Conservation (phyloP, 1,140 invertebrate species). For the Ditylenchus dipsaci region DNA sequence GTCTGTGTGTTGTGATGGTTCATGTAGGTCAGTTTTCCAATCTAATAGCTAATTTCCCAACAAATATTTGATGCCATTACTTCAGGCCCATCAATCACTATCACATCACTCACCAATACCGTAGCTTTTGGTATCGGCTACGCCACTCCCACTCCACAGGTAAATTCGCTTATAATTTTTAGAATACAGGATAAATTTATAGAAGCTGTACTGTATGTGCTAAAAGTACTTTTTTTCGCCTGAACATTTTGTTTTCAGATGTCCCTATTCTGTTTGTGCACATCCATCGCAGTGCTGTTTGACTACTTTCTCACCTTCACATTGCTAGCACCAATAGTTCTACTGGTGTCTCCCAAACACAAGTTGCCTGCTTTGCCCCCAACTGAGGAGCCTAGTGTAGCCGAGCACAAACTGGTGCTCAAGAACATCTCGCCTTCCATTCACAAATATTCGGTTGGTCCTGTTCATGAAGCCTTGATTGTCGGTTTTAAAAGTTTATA, state of each 20-base stretch:
- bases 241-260: conserved; percentile 36
- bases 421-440: not conserved
- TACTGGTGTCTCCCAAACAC: conserved; percentile 16
- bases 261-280: conserved; percentile 55
- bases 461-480: no score
- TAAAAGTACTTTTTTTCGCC: not conserved
- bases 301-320: conserved; percentile 58
- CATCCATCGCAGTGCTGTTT: conserved; percentile 51
- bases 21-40: not conserved
- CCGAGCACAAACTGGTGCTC: not conserved
- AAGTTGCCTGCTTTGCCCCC: not conserved
- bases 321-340: conserved; percentile 39
- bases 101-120: conserved; percentile 54
- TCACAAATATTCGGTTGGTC: not conserved
- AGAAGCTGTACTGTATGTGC: no score
- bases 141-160: conserved; percentile 54
- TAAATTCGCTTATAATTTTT: conserved; percentile 3
- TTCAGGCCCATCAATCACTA: conserved; percentile 53
- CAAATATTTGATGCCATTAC: not conserved
- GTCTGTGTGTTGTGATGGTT: conserved; percentile 17
- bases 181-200: not conserved
- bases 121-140: conserved; percentile 56
- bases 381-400: not conserved
- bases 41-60: not conserved
- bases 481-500: no score